Evolutionary conservation across 2,797 vertebrate species (phyloP), one percentile per base, ranked within the genome.

Genomic region (Kryptolebias ocellatus): DNA sequence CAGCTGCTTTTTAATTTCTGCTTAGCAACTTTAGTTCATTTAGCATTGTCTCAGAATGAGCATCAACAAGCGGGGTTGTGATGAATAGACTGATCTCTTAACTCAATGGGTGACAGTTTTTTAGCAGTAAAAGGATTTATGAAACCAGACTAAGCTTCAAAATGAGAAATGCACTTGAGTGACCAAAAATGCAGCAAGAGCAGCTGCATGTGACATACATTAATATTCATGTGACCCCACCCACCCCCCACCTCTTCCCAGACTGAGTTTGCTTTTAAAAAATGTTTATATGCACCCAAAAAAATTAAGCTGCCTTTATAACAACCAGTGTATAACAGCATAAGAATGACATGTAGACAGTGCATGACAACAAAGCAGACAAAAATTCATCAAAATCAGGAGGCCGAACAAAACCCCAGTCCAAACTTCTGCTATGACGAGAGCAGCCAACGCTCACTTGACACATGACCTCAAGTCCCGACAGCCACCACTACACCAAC

Each of bases 171-270:
- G 54, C 55, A 56, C n/a, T 37, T 59, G 12, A 75, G 57, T 44
- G 58, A 64, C 45, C 70, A 34, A 67, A 75, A 58, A 27, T 29
- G 47, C 64, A 58, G 39, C 18, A 58, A 24, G 20, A 78, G 83
- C 63, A 68, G 74, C 70, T 75, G 72, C 58, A 46, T 79, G 77
- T 78, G 80, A 79, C 65, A 53, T 65, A 46, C 63, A 77, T 89
- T 81, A 83, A 85, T 90, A 90, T 90, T 87, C 78, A 89, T 87
- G 76, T 53, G 80, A 88, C 85, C 20, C 20, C 20, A n/a, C 20
- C 20, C 20, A 24, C 20, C 39, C 39, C 11, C 37, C 8, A 12
- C 39, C 39, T 6, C 34, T 1, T 42, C 83, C 70, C 58, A 75
- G 67, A 70, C 53, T 69, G 60, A 15, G 17, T 15, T 44, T 24